Evolutionary conservation across 2,797 vertebrate genomes (phyloP).

Genomic region (Acanthiza pusilla): DNA sequence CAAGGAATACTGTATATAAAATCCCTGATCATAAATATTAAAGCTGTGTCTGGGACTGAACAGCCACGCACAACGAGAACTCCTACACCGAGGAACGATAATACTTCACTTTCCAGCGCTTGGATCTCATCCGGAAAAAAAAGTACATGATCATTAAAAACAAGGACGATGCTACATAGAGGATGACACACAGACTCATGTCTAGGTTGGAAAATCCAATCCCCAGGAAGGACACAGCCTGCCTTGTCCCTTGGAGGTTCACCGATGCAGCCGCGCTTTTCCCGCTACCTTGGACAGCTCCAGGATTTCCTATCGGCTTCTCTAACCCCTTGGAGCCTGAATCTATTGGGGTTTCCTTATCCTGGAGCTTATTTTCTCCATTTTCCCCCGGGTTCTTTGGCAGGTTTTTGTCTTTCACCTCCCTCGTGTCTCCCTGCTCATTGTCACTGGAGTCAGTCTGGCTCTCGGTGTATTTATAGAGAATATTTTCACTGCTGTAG

Average conservation of each 20-base stretch:
- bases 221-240: conserved; percentile 75
- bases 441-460: background rate
- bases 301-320: background rate
- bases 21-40: conserved; percentile 63
- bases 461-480: conserved; percentile 66
- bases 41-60: conserved; percentile 10
- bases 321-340: background rate
- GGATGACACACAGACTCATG: conserved; percentile 93
- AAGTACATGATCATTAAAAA: conserved; percentile 94
- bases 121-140: conserved; percentile 87
- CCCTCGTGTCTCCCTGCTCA: background rate
- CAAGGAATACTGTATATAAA: conserved; percentile 22
- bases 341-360: background rate
- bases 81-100: conserved; percentile 76
- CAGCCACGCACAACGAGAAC: background rate
- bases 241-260: conserved; percentile 13
- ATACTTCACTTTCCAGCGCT: conserved; percentile 80
- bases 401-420: background rate
- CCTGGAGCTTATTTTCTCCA: background rate
- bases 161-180: conserved; percentile 86
- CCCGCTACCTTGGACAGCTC: background rate
- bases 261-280: background rate
- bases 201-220: conserved; percentile 90
- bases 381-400: background rate
- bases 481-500: conserved; percentile 79